Percentiles rank a stretch among this genome's conserved stretches.
phyloP scores from a whole-genome alignment of 2,113 vertebrate species.

The Saccopteryx bilineata region DNA sequence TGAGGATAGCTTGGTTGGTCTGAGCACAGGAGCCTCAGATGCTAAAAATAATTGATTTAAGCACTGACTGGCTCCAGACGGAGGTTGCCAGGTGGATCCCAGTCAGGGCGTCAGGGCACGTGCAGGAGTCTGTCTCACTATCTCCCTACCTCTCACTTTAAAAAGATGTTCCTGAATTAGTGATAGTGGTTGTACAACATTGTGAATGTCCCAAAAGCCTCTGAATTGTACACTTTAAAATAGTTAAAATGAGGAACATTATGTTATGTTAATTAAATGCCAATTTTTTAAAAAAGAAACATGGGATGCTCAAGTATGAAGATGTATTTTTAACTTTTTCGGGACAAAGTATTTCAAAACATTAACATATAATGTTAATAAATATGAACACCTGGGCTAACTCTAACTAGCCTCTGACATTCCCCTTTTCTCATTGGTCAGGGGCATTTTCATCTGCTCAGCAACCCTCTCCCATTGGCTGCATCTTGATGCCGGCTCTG shows the following conservation, averaged over 20 bases:
- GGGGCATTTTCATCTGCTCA: not conserved
- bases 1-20: too few species aligned
- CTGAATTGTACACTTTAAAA: not conserved
- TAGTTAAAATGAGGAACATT: conserved; percentile 5
- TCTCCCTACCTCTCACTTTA: too few species aligned
- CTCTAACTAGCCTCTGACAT: not conserved
- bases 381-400: not conserved
- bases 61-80: too few species aligned
- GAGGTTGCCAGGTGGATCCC: too few species aligned
- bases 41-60: too few species aligned
- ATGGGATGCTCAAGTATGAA: not conserved
- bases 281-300: not conserved
- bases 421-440: not conserved
- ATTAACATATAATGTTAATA: not conserved
- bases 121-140: too few species aligned
- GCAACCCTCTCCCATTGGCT: not conserved
- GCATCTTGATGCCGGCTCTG: not conserved
- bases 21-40: too few species aligned
- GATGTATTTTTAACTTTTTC: not conserved
- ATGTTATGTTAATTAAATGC: not conserved
- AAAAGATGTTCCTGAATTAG: not conserved
- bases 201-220: not conserved
- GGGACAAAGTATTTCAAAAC: not conserved
- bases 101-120: too few species aligned
- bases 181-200: not conserved